Evolutionary conservation across 1,140 invertebrate species (phyloP).

Genomic region (Calephelis nemesis): DNA sequence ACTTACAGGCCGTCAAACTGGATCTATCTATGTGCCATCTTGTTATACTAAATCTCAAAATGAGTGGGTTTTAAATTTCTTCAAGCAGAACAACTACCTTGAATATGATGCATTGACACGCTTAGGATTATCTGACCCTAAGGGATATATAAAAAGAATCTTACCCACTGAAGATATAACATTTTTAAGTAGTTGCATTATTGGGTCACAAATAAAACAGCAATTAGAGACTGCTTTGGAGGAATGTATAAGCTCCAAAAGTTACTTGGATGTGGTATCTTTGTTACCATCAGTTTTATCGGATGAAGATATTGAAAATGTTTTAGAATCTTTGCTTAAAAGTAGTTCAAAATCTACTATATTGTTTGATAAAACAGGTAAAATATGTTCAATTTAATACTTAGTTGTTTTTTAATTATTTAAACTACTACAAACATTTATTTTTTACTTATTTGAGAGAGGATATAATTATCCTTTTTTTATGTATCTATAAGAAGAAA

Average conservation of each 20-base stretch:
- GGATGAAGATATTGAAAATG: constrained; percentile 85
- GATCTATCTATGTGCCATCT: constrained; percentile 92
- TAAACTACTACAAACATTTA: too few relatives aligned
- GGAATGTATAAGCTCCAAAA: constrained; percentile 87
- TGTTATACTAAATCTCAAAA: constrained; percentile 90
- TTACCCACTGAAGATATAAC: constrained; percentile 86
- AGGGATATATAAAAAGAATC: constrained; percentile 89
- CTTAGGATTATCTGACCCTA: constrained; percentile 93
- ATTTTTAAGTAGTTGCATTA: constrained; percentile 88
- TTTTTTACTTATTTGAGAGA: too few relatives aligned
- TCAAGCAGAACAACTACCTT: constrained; percentile 96
- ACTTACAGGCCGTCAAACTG: constrained; percentile 88
- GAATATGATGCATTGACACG: constrained; percentile 95
- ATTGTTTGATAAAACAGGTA: constrained; percentile 80
- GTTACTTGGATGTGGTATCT: constrained; percentile 89
- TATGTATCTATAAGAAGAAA: too few relatives aligned
- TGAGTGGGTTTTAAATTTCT: constrained; percentile 96
- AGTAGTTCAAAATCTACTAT: constrained; percentile 74
- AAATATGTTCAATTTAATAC: constrained; percentile 10
- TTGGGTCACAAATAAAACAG: constrained; percentile 86
- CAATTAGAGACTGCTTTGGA: constrained; percentile 92
- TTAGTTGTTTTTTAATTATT: background rate
- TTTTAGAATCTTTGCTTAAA: constrained; percentile 84
- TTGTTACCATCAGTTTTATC: constrained; percentile 90
- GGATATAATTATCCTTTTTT: too few relatives aligned